A percentile compares a stretch with the other conserved stretches of the same genome.
These are phyloP conservation scores for Tupaia tana DNA, from an alignment of 2,113 vertebrate species.

Conservation along the genomic window DNA sequence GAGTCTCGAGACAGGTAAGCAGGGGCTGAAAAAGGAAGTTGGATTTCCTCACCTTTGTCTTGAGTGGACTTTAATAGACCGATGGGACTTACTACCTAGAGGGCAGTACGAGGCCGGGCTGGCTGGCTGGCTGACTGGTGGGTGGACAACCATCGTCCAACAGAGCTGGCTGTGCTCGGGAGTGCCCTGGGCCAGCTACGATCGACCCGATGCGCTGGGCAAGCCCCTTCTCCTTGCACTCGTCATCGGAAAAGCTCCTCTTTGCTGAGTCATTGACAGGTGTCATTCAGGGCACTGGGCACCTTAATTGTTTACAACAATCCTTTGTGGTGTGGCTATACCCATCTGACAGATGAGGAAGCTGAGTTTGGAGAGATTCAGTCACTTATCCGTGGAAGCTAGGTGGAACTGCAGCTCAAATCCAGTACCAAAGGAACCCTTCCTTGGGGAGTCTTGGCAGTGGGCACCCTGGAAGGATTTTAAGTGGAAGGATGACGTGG, in stretches of 20 bases:
- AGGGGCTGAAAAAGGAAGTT: background rate
- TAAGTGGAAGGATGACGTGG: background rate
- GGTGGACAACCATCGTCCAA: background rate
- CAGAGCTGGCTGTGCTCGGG: background rate
- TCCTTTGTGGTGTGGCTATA: background rate
- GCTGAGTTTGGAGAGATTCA: background rate
- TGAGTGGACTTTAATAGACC: background rate
- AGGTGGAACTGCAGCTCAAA: background rate
- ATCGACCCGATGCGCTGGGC: background rate
- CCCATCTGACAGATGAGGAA: background rate
- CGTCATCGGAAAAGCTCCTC: background rate
- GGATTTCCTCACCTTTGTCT: slow-evolving; percentile 15
- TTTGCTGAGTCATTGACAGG: background rate
- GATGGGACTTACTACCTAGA: background rate
- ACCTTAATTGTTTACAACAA: background rate
- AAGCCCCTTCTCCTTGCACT: background rate
- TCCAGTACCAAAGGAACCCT: background rate
- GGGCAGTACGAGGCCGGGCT: background rate
- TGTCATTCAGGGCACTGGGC: background rate
- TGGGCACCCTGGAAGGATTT: background rate
- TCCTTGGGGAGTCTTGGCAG: background rate
- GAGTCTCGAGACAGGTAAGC: slow-evolving; percentile 16
- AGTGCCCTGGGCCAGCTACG: background rate
- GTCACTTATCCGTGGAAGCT: background rate
- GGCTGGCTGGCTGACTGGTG: background rate